Conservation (phyloP, 2,113 vertebrate genomes). For the Elanus axillaris region DNA sequence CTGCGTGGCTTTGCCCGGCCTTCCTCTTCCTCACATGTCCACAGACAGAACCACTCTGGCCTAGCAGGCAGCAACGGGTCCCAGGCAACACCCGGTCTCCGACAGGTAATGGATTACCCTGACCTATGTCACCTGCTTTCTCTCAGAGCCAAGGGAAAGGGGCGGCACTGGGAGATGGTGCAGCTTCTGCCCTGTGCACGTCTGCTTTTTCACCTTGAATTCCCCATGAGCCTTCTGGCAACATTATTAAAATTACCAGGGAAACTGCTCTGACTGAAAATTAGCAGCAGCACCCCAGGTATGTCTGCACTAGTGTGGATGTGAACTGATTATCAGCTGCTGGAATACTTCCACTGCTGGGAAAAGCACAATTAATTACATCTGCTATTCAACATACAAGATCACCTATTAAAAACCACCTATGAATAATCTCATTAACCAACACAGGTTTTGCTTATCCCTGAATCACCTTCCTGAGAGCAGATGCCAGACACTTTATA, state of each 20-base stretch:
- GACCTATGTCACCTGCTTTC: background rate
- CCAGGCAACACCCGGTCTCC: background rate
- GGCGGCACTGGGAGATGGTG: background rate
- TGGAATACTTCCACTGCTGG: background rate
- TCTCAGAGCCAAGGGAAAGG: background rate
- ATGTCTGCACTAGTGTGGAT: background rate
- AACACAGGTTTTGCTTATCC: background rate
- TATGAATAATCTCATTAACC: background rate
- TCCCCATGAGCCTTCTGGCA: background rate
- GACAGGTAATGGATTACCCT: background rate
- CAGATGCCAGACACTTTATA: background rate
- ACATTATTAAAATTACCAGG: background rate
- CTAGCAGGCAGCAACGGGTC: rapidly evolving
- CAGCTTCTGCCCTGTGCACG: background rate
- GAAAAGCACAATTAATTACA: conserved; percentile 36
- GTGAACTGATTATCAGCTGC: background rate
- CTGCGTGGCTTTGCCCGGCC: background rate
- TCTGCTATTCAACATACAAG: background rate
- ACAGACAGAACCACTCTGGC: background rate
- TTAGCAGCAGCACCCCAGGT: background rate
- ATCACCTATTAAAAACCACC: background rate
- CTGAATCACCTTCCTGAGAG: background rate
- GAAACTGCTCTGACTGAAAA: conserved; percentile 27
- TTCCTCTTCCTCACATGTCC: background rate
- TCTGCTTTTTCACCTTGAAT: background rate